These are phyloP conservation scores for Patella ulyssiponensis DNA, from an alignment of 2,888 invertebrate genomes.

Conservation along the genomic window DNA sequence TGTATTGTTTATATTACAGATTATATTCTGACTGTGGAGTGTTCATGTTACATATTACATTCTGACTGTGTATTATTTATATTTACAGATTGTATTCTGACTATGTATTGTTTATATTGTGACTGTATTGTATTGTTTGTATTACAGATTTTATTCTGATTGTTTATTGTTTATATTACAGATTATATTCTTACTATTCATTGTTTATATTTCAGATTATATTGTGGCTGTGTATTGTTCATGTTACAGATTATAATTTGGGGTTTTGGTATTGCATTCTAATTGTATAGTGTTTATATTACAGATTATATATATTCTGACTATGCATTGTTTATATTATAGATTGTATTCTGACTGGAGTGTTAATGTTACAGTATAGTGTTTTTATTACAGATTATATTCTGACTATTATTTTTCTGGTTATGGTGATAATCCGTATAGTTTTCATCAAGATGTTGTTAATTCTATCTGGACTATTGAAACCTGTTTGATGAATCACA, in stretches of 20 bases:
- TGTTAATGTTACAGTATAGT: too few relatives aligned
- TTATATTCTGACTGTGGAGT: too few relatives aligned
- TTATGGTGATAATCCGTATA: constrained; percentile 42
- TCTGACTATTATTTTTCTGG: constrained; percentile 58
- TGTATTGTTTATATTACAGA: background rate
- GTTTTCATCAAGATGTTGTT: constrained; percentile 48
- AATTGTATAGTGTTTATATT: background rate
- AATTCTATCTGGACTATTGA: constrained; percentile 42
- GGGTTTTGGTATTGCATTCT: too few relatives aligned
- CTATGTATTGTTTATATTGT: background rate
- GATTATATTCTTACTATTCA: too few relatives aligned
- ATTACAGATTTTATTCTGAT: background rate
- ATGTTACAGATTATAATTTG: too few relatives aligned
- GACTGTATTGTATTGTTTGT: background rate
- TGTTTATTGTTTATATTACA: too few relatives aligned
- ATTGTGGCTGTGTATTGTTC: constrained; percentile 39
- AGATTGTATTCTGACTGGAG: too few relatives aligned
- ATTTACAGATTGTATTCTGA: too few relatives aligned
- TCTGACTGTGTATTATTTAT: constrained; percentile 46
- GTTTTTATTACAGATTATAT: constrained; percentile 45
- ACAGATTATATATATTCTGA: too few relatives aligned
- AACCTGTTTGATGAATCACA: constrained; percentile 39
- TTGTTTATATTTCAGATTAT: constrained; percentile 42
- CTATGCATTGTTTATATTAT: too few relatives aligned
- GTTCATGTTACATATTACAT: constrained; percentile 44